phyloP scores from a whole-genome alignment of 2,797 vertebrate species.

The Pseudochirops corinnae region DNA sequence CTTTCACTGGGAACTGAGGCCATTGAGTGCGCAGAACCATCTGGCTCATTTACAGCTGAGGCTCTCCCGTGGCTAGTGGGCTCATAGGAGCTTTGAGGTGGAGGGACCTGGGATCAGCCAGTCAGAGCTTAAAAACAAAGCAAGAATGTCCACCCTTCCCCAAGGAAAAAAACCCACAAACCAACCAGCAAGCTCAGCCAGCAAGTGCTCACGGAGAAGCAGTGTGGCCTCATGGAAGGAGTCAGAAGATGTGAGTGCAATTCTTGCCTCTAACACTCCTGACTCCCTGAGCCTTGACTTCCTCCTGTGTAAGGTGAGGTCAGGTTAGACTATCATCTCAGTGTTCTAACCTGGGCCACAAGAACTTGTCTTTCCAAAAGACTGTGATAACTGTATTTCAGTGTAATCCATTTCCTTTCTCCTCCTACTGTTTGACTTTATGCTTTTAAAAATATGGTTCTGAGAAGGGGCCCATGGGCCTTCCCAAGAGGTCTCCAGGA shows the following conservation, averaged over 20 bases:
- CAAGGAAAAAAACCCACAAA: neutral
- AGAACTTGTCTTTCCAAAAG: neutral
- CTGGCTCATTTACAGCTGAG: neutral
- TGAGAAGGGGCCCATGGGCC: neutral
- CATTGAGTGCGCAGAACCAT: neutral
- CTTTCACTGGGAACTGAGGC: neutral
- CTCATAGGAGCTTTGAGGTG: neutral
- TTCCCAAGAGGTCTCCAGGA: neutral
- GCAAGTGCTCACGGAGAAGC: neutral
- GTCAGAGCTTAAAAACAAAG: neutral
- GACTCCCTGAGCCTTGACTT: neutral
- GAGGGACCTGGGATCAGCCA: neutral
- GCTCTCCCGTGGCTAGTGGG: neutral
- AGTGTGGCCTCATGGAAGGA: neutral
- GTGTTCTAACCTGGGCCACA: neutral
- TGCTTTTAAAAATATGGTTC: neutral
- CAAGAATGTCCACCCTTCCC: neutral
- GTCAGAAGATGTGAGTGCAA: neutral
- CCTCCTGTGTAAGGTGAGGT: neutral
- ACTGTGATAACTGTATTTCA: neutral
- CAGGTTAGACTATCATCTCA: neutral
- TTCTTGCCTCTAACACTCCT: neutral
- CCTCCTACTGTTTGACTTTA: neutral
- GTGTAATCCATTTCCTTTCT: neutral
- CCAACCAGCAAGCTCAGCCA: neutral